Base-by-base conservation (phyloP, 64 coral and sea anemone genomes). In the Pocillopora verrucosa region DNA sequence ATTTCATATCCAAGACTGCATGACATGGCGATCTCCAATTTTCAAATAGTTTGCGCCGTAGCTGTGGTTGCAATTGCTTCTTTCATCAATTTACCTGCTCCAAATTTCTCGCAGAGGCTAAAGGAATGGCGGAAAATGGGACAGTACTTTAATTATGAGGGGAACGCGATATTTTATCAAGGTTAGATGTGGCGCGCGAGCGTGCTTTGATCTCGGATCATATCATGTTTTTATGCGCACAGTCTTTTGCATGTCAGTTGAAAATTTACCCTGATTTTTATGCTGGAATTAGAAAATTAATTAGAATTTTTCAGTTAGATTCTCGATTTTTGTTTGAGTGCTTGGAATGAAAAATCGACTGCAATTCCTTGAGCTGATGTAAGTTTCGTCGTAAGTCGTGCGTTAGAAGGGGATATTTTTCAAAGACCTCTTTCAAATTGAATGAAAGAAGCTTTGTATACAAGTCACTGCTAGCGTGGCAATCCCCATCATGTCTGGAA, bases 161-260 rank as follows among this genome's bases (percentile, higher is more conserved):
- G 94, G 4, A 72, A 92, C 86, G 91, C 91, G 10, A 89, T 98
- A 83, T 98, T 98, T 73, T 98, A 98, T 64, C 94, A 93, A 93
- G 96, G 96, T 98, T 64, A 88, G 63, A 17, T 65, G 20, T 25
- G 24, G 34, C 19, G 34, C 12, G 73, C 38, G 30, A 17, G n/a
- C 30, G 30, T 30, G 30, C 30, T 30, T 30, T 30, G 30, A 30
- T 30, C 22, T 78, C 20, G 5, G 61, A 64, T 67, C 34, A 14
- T 64, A 26, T 30, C 74, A 45, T 58, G 72, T 38, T 51, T 38
- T 51, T 70, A 70, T 24, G 9, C 16, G 25, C 16, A 13, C 16
- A 13, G 2, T 10, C 10, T 51, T 16, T 16, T 68, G 22, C 1
- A 38, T 37, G 41, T 73, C 17, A 35, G 1, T 56, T 51, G 3